Base-by-base conservation (phyloP, 2,113 vertebrate genomes). In the Prunella fulvescens region DNA sequence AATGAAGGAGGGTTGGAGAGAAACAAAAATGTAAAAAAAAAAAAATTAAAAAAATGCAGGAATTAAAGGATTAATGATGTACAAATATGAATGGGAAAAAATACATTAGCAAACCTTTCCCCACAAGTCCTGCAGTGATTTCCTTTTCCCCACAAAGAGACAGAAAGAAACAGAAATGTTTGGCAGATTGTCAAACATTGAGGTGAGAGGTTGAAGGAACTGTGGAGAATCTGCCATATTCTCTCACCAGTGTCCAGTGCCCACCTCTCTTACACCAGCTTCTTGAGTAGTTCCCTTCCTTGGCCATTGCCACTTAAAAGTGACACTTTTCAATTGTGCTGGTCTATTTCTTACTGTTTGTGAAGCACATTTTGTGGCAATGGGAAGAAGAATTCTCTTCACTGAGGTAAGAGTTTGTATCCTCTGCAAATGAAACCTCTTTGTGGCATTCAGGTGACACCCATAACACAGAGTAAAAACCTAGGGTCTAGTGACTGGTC, bases 261-360 rank as follows among this genome's bases (percentile, higher is more conserved):
- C 16, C 23, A 40, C 26, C 37, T 77, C 28, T 69, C 24, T 40
- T 14, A n/a, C 14, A 69, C 9, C 19, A 58, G 13, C 3, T 4
- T 29, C 42, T 64, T 44, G 33, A 93, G 19, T 58, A 39, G 48
- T 29, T 67, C 54, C 6, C 11, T 80, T 45, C 45, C 23, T 54
- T 53, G 47, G 45, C 20, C 22, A 39, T 39, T 1, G 0, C 10
- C 8, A 25, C 77, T 14, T 0, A 37, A 37, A 37, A 37, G 3
- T 39, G 9, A 7, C 24, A 6, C 17, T 65, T n/a, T 57, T 72
- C 26, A 72, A 45, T 67, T 60, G 26, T 31, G 11, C 9, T 5
- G 0, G 11, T 12, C 13, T 51, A 37, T 64, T 90, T 78, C 48
- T 86, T 33, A 35, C 29, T 31, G 5, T 42, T 83, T 45, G 9